phyloP scores from a whole-genome alignment of 2,888 invertebrate genomes.

The Anthoptus insignis region DNA sequence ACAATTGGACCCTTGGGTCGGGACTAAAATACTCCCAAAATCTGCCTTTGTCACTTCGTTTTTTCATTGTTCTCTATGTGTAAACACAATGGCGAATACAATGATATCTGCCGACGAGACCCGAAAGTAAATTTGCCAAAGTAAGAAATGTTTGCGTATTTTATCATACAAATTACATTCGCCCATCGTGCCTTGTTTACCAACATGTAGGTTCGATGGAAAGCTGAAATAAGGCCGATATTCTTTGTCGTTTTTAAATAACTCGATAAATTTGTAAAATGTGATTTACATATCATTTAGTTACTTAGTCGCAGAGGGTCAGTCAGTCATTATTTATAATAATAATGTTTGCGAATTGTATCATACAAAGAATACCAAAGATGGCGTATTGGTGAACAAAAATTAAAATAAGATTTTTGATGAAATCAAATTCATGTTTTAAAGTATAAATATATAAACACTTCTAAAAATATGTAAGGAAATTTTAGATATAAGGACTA shows the following conservation, averaged over 20 bases:
- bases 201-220: not conserved
- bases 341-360: no score
- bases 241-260: not conserved
- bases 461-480: no score
- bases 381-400: no score
- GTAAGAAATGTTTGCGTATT: conserved; percentile 63
- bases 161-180: conserved; percentile 58
- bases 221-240: conserved; percentile 15
- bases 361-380: no score
- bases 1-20: conserved; percentile 29
- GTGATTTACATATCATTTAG: not conserved
- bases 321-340: no score
- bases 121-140: conserved; percentile 67
- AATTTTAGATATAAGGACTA: no score
- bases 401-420: no score
- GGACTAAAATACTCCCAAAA: conserved; percentile 20
- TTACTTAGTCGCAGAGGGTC: no score
- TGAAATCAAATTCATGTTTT: no score
- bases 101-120: conserved; percentile 51
- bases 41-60: conserved; percentile 53
- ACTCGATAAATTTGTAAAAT: not conserved
- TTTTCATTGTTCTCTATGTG: conserved; percentile 66
- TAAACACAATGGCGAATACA: conserved; percentile 59
- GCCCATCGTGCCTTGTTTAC: conserved; percentile 50
- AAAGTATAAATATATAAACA: no score